Percentiles rank a stretch among this genome's conserved stretches.
Conservation (phyloP, 2,888 invertebrate genomes). For the Protophormia terraenovae region DNA sequence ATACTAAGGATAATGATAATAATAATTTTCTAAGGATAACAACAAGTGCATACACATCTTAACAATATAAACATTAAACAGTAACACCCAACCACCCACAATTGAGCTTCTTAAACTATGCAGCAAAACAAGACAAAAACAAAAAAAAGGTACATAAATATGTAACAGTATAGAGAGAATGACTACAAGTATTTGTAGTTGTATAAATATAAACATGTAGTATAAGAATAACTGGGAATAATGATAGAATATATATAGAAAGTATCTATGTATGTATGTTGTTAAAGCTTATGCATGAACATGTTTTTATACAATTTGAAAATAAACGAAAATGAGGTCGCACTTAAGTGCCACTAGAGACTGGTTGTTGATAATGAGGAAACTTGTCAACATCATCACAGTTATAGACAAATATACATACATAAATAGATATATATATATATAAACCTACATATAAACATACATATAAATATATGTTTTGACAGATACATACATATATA, state of each 20-base stretch:
- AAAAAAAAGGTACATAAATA: not conserved
- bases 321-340: conserved; percentile 55
- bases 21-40: conserved; percentile 11
- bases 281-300: not conserved
- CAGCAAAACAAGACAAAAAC: not conserved
- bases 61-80: not conserved
- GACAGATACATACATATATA: too few species aligned
- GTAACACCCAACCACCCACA: not conserved
- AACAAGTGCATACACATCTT: conserved; percentile 39
- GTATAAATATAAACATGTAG: too few species aligned
- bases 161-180: not conserved
- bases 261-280: not conserved
- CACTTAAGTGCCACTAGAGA: conserved; percentile 58
- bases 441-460: too few species aligned
- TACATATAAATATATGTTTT: not conserved
- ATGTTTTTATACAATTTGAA: not conserved
- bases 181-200: not conserved
- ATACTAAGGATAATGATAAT: conserved; percentile 30
- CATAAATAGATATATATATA: not conserved
- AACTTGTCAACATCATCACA: conserved; percentile 59
- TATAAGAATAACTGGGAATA: not conserved
- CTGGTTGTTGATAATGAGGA: conserved; percentile 53
- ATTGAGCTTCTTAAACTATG: conserved; percentile 9
- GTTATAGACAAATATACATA: conserved; percentile 29
- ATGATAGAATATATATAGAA: not conserved